A percentile compares a stretch with the other conserved stretches of the same genome.
Conservation (phyloP, 2,797 vertebrate species). For the Cirrhinus molitorella region DNA sequence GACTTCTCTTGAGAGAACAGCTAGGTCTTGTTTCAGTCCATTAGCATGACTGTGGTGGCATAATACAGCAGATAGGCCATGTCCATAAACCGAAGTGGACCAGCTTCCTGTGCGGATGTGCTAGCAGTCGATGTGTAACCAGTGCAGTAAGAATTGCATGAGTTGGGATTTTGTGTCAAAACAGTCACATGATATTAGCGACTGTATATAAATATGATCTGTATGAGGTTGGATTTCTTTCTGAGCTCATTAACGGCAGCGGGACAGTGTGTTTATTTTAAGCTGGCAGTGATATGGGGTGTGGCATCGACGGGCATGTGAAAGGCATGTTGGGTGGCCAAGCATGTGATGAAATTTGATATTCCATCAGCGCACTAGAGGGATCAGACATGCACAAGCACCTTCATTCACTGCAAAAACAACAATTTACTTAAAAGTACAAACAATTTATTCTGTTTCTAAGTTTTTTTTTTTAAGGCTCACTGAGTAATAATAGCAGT, state of each 20-base stretch:
- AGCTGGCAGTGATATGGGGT: slow-evolving; percentile 22
- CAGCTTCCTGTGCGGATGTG: background rate
- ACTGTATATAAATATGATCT: background rate
- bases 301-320: background rate
- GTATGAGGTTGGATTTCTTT: background rate
- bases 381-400: slow-evolving; percentile 55
- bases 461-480: too few relatives aligned
- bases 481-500: background rate
- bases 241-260: background rate
- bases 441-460: too few relatives aligned
- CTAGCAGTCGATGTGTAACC: background rate
- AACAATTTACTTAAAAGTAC: too few relatives aligned
- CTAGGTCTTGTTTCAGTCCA: background rate
- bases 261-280: slow-evolving; percentile 9
- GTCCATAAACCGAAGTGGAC: background rate
- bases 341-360: slow-evolving; percentile 60
- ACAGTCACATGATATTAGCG: background rate
- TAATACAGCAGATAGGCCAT: background rate
- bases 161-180: background rate
- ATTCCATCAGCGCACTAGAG: slow-evolving; percentile 38
- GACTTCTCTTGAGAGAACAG: background rate
- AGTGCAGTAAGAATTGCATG: background rate
- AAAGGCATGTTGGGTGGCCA: slow-evolving; percentile 59
- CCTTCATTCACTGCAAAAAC: slow-evolving; percentile 41
- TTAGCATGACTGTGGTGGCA: background rate